Percentiles rank a stretch among this genome's conserved stretches.
Conservation (phyloP, 1,140 invertebrate genomes). For the Brachionus rotundiformis region DNA sequence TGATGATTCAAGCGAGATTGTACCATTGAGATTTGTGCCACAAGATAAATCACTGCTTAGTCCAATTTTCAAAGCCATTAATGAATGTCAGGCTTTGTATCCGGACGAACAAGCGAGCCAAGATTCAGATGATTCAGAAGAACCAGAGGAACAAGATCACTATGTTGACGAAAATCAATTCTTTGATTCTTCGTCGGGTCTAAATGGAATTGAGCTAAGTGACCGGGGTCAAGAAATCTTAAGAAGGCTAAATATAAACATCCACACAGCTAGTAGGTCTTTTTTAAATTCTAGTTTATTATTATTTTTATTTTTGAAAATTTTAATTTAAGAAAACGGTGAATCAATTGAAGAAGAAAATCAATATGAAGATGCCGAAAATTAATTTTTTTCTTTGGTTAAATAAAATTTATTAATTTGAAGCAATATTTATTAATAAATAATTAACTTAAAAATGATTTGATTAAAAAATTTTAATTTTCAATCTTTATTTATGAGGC, state of each 20-base stretch:
- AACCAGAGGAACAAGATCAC: constrained; percentile 19
- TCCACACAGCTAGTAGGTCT: neutral
- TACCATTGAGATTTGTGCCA: constrained; percentile 70
- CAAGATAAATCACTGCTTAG: constrained; percentile 69
- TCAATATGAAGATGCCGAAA: constrained; percentile 44
- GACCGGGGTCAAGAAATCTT: constrained; percentile 8
- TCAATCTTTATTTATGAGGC: neutral
- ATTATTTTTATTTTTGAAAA: neutral
- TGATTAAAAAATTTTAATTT: neutral
- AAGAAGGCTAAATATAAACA: constrained; percentile 29
- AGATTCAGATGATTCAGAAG: neutral
- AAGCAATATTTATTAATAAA: too few relatives aligned
- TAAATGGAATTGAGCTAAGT: constrained; percentile 6
- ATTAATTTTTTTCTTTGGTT: neutral
- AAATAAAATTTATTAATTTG: neutral
- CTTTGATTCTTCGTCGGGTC: neutral
- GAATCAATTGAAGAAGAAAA: neutral
- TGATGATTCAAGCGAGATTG: constrained; percentile 67
- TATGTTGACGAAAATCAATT: constrained; percentile 19
- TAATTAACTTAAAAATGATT: neutral
- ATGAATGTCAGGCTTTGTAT: constrained; percentile 71
- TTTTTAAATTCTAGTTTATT: neutral
- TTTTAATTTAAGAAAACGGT: constrained; percentile 3
- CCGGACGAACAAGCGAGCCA: constrained; percentile 67
- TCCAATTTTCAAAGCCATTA: constrained; percentile 72